phyloP scores from a whole-genome alignment of 2,797 vertebrate species.

The Eremophila alpestris region DNA sequence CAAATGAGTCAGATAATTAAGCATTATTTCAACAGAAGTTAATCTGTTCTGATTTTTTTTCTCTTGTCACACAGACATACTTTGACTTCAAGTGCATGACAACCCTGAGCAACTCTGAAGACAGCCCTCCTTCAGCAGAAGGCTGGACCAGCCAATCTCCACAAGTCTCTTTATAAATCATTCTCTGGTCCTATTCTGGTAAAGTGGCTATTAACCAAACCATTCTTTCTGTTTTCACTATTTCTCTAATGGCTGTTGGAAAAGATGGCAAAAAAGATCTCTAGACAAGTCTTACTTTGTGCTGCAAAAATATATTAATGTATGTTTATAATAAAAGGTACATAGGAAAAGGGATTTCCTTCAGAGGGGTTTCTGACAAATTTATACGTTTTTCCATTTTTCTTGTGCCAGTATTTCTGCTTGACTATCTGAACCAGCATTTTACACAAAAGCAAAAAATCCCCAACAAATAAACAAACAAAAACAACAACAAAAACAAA shows the following conservation, averaged over 20 bases:
- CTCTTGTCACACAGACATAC: background rate
- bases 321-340: background rate
- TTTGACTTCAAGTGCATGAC: background rate
- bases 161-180: background rate
- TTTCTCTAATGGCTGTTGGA: background rate
- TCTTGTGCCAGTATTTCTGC: background rate
- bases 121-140: background rate
- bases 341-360: background rate
- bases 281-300: background rate
- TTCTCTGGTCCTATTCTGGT: background rate
- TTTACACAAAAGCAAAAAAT: background rate
- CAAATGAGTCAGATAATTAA: slow-evolving; percentile 35
- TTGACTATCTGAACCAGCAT: background rate
- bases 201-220: background rate
- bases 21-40: background rate
- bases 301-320: background rate
- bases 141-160: background rate
- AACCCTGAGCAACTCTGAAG: background rate
- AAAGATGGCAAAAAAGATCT: background rate
- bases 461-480: no score
- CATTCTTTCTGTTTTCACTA: background rate
- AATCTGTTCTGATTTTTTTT: background rate
- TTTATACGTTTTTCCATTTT: background rate
- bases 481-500: background rate
- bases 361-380: background rate